A percentile compares a stretch with the other conserved stretches of the same genome.
Evolutionary conservation across 2,888 invertebrate genomes (phyloP).

Genomic region (Platycheirus rosarum): DNA sequence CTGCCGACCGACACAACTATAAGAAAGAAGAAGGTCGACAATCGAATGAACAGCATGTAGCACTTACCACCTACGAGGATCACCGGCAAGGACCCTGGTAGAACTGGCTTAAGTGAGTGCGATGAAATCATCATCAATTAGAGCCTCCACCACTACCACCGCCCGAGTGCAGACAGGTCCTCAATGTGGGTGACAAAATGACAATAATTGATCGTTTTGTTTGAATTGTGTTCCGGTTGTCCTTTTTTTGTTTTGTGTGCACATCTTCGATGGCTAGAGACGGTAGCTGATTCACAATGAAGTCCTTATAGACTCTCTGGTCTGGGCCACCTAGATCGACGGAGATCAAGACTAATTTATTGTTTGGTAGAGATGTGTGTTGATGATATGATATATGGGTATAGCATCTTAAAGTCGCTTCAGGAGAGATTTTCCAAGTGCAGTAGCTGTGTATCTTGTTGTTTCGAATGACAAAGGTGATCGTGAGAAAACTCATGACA

Average conservation of each 20-base stretch:
- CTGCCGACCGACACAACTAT: conserved; percentile 7
- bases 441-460: conserved; percentile 44
- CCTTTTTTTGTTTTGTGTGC: conserved; percentile 34
- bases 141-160: conserved; percentile 74
- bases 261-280: conserved; percentile 43
- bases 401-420: conserved; percentile 12
- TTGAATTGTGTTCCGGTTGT: conserved; percentile 72
- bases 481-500: conserved; percentile 57
- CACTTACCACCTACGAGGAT: conserved; percentile 71
- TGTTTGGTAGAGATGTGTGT: conserved; percentile 45
- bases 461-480: conserved; percentile 21
- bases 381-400: conserved; percentile 67
- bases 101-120: conserved; percentile 71
- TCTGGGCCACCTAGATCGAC: conserved; percentile 68
- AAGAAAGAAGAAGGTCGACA: conserved; percentile 36
- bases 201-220: conserved; percentile 76
- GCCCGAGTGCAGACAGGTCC: conserved; percentile 76
- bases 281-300: conserved; percentile 44
- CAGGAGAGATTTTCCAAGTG: conserved; percentile 41
- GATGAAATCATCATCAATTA: conserved; percentile 75
- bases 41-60: conserved; percentile 69
- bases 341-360: conserved; percentile 69
- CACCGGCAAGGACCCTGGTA: conserved; percentile 40
- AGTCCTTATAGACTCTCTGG: conserved; percentile 8
- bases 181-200: conserved; percentile 76